These are phyloP conservation scores for Orchesella cincta DNA, from an alignment of 1,140 invertebrate species.

Conservation along the genomic window DNA sequence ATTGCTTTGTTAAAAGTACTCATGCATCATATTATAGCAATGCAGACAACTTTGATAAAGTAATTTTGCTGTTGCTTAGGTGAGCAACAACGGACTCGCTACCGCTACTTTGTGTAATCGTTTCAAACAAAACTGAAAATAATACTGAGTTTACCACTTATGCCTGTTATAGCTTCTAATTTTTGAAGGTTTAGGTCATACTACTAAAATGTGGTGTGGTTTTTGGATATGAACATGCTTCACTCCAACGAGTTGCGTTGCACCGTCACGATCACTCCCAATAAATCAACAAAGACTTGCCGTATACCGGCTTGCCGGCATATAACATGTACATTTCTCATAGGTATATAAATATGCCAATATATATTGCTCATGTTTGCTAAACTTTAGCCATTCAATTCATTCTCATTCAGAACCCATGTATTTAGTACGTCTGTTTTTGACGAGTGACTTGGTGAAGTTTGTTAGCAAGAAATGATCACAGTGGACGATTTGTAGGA, in stretches of 20 bases:
- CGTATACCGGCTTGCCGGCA: neutral
- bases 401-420: too few relatives aligned
- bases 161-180: too few relatives aligned
- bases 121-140: neutral
- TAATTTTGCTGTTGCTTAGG: neutral
- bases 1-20: neutral
- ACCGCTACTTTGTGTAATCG: neutral
- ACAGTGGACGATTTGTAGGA: neutral
- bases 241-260: too few relatives aligned
- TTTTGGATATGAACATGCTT: neutral
- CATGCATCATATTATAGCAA: neutral
- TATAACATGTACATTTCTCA: neutral
- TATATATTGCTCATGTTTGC: neutral
- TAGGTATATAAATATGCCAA: neutral
- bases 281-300: neutral
- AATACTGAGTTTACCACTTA: too few relatives aligned
- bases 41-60: neutral
- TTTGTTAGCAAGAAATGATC: neutral
- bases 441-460: neutral
- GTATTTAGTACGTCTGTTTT: too few relatives aligned
- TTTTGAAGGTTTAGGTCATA: neutral
- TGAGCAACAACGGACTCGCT: neutral
- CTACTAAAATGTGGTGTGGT: neutral
- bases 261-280: too few relatives aligned
- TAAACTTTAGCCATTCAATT: too few relatives aligned